Evolutionary conservation across 2,888 invertebrate species (phyloP), one percentile per base, ranked within the genome.

Genomic region (Drosophila atripex): DNA sequence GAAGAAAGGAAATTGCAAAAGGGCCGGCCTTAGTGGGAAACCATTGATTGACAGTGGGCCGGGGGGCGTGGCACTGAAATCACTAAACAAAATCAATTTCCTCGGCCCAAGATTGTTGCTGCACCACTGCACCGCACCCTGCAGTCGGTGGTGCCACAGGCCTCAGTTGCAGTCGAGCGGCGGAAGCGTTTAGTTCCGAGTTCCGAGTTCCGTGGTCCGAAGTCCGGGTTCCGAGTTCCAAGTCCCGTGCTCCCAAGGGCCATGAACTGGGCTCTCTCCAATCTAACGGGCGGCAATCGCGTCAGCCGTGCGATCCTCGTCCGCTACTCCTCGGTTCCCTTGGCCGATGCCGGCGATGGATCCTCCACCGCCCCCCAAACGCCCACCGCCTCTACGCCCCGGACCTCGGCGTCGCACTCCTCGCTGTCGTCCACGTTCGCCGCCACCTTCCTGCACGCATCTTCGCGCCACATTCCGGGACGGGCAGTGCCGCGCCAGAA

Each of bases 221-320:
- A 14, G 35, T n/a, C n/a, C 32, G 12, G 6, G 2, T 2, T 61
- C 45, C n/a, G n/a, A n/a, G n/a, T n/a, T n/a, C n/a, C n/a, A n/a
- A n/a, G n/a, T n/a, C n/a, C n/a, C 46, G 3, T 4, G 35, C 18
- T 12, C 58, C 45, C 41, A 11, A 4, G 57, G 71, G 80, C 77
- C 80, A 91, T 91, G 91, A 90, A 90, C 84, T 91, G 91, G 91
- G 91, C 91, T 75, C 89, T 91, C 56, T 90, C 91, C 50, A 91
- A 91, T 86, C 76, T 91, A 71, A 90, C 91, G 73, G 91, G 91
- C 73, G 88, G 91, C 74, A 91, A 91, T 89, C 91, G 91, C 14
- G 91, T 91, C 55, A 91, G 91, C 79, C 91, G 90, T 58, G 91
- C 91, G 28, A 89, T 91, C 59, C 89, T 91, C 46, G 90, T 91